Conservation (phyloP, 2,113 vertebrate species). For the Ptychochromis oligacanthus region DNA sequence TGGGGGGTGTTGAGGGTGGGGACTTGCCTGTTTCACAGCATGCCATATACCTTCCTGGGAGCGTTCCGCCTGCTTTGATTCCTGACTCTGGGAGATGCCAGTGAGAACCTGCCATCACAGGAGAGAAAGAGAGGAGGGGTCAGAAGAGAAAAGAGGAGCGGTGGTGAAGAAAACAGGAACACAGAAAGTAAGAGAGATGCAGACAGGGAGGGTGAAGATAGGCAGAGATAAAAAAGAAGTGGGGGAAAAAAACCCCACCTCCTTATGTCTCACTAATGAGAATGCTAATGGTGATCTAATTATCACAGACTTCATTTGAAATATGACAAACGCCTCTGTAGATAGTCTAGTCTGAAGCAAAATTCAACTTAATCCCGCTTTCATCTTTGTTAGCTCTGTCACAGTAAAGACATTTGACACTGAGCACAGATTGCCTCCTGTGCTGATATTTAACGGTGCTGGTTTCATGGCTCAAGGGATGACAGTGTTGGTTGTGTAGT, state of each 20-base stretch:
- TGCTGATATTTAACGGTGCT: neutral
- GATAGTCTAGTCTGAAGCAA: neutral
- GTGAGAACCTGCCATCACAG: conserved; percentile 30
- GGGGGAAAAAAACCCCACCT: neutral
- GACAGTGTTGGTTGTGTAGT: neutral
- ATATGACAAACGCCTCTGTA: neutral
- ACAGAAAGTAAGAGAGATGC: neutral
- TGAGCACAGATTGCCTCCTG: neutral
- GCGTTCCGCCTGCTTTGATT: conserved; percentile 61
- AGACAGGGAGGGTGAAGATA: neutral
- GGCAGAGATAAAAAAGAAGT: neutral
- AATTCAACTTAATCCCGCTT: neutral
- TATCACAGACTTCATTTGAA: conserved; percentile 25
- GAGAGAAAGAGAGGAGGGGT: conserved; percentile 19
- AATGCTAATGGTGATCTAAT: conserved; percentile 34
- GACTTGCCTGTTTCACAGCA: conserved; percentile 40
- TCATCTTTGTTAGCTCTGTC: neutral
- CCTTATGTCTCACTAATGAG: conserved; percentile 9
- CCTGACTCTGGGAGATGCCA: conserved; percentile 42
- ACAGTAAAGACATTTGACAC: neutral
- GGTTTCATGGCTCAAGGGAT: neutral
- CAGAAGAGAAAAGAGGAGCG: neutral
- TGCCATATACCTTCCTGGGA: conserved; percentile 38
- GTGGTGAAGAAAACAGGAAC: neutral
- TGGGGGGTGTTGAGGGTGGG: neutral